phyloP scores from a whole-genome alignment of 2,888 invertebrate genomes.

The Corythucha ciliata region DNA sequence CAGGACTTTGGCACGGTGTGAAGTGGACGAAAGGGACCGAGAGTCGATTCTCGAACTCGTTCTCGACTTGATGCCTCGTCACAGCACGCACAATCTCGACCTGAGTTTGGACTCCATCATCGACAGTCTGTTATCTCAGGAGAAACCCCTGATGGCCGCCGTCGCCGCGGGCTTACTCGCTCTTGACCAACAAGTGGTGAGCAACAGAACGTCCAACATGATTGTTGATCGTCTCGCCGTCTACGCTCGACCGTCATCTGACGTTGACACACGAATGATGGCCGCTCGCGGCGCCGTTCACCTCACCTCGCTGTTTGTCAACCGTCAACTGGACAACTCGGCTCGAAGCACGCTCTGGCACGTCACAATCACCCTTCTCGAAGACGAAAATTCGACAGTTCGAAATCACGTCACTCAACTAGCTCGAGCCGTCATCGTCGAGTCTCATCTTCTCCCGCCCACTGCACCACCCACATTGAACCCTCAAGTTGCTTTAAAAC shows the following conservation, averaged over 20 bases:
- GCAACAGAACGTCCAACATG: slow-evolving; percentile 7
- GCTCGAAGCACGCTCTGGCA: slow-evolving; percentile 38
- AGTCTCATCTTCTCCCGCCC: slow-evolving; percentile 11
- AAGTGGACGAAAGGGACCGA: too few relatives aligned
- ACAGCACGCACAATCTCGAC: too few relatives aligned
- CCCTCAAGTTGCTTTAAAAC: too few relatives aligned
- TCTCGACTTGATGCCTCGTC: slow-evolving; percentile 1
- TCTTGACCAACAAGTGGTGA: too few relatives aligned
- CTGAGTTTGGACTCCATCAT: too few relatives aligned
- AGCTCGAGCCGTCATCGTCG: slow-evolving; percentile 11
- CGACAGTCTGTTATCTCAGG: too few relatives aligned
- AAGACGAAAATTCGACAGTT: slow-evolving; percentile 49
- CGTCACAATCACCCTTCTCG: slow-evolving; percentile 45
- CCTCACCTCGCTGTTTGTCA: too few relatives aligned
- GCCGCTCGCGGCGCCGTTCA: slow-evolving; percentile 17
- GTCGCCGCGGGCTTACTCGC: too few relatives aligned
- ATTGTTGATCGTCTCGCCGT: slow-evolving; percentile 3
- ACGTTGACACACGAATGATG: slow-evolving; percentile 15
- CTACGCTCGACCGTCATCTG: slow-evolving; percentile 7
- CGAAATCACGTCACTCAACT: slow-evolving; percentile 41
- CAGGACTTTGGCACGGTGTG: too few relatives aligned
- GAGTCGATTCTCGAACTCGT: too few relatives aligned
- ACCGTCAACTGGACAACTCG: slow-evolving; percentile 2
- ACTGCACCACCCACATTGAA: too few relatives aligned
- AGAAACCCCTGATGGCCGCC: too few relatives aligned